These are phyloP conservation scores for Pandemis corylana DNA, from an alignment of 2,888 invertebrate genomes.

Conservation along the genomic window DNA sequence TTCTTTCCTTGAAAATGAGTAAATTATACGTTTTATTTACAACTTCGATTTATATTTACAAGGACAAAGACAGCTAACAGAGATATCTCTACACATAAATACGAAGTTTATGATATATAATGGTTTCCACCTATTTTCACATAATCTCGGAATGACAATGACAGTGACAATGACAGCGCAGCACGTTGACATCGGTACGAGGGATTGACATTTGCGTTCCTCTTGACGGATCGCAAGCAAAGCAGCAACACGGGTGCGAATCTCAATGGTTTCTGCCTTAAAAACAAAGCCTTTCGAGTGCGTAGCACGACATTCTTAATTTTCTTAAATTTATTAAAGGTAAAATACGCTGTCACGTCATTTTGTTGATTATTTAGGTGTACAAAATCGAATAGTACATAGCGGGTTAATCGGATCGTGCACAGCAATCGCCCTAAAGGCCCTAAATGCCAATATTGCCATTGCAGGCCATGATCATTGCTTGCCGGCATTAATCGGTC, in stretches of 20 bases:
- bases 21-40: conserved; percentile 52
- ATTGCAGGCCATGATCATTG: too few relatives aligned
- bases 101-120: conserved; percentile 12
- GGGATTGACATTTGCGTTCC: not conserved
- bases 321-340: too few relatives aligned
- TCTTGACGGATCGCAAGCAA: not conserved
- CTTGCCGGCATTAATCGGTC: too few relatives aligned
- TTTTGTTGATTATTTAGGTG: too few relatives aligned
- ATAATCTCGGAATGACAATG: not conserved
- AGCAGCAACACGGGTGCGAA: not conserved
- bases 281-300: too few relatives aligned
- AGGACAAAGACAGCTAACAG: conserved; percentile 50
- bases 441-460: too few relatives aligned
- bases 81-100: conserved; percentile 34
- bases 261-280: too few relatives aligned
- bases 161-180: conserved; percentile 1
- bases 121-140: conserved; percentile 20
- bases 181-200: not conserved
- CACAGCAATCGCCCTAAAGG: too few relatives aligned
- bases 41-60: conserved; percentile 52
- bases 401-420: too few relatives aligned
- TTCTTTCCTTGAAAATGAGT: conserved; percentile 16
- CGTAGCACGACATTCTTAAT: too few relatives aligned
- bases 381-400: too few relatives aligned
- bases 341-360: too few relatives aligned